Evolutionary conservation across 2,113 vertebrate genomes (phyloP).

Genomic region (Morone chrysops): DNA sequence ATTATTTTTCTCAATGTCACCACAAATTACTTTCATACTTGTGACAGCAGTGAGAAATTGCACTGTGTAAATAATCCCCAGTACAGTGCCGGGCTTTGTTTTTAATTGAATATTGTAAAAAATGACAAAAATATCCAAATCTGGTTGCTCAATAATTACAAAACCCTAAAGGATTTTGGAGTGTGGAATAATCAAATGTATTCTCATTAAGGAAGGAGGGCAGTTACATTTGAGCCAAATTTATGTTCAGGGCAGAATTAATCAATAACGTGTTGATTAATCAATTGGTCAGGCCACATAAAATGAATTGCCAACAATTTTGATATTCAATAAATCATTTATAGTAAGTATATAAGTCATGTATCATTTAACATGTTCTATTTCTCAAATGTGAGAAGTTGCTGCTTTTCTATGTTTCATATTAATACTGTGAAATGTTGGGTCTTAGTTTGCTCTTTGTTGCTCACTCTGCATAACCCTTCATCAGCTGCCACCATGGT

Average conservation of each 20-base stretch:
- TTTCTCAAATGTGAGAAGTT: background rate
- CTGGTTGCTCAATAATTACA: slow-evolving; percentile 15
- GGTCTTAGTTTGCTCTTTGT: background rate
- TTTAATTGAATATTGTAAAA: slow-evolving; percentile 14
- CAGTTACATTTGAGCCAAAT: background rate
- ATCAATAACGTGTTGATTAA: too few species aligned
- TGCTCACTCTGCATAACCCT: background rate
- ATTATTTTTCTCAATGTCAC: slow-evolving; percentile 9
- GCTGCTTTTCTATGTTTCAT: background rate
- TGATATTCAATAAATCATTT: too few species aligned
- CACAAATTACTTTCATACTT: background rate
- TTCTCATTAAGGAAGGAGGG: slow-evolving; percentile 1
- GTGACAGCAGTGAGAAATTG: background rate
- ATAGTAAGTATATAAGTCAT: background rate
- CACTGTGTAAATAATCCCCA: slow-evolving; percentile 12
- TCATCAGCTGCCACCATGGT: background rate
- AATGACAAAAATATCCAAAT: background rate
- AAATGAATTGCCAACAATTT: background rate
- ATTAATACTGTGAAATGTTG: too few species aligned
- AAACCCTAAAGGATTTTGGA: background rate
- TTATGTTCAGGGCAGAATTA: background rate
- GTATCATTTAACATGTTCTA: background rate
- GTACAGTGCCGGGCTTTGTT: background rate
- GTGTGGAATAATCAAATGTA: slow-evolving; percentile 15
- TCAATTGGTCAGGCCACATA: background rate